These are phyloP conservation scores for Pomatorhinus ruficollis DNA, from an alignment of 2,113 vertebrate genomes.

Conservation along the genomic window DNA sequence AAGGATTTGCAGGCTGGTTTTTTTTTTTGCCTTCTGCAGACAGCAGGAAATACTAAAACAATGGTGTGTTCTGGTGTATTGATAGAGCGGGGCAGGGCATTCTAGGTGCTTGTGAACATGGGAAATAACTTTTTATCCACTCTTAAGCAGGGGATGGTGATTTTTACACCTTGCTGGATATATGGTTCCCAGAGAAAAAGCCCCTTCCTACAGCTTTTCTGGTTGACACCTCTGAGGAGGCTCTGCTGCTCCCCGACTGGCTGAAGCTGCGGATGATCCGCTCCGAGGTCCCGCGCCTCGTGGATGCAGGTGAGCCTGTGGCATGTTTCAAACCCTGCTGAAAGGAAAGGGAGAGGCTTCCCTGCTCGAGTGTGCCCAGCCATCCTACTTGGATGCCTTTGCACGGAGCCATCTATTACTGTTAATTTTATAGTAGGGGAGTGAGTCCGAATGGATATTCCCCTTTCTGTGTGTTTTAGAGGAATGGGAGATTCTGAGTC, in stretches of 20 bases:
- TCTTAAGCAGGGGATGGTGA: conserved; percentile 82
- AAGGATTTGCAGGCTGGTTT: not conserved
- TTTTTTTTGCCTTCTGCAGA: not conserved
- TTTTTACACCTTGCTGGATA: conserved; percentile 88
- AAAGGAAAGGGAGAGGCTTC: not conserved
- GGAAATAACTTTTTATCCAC: not conserved
- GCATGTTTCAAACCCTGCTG: not conserved
- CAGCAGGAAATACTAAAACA: not conserved
- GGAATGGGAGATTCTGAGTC: not conserved
- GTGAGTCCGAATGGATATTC: not conserved
- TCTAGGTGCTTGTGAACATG: not conserved
- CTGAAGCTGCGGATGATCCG: conserved; percentile 97
- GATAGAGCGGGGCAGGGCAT: not conserved
- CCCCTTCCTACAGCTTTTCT: conserved; percentile 95
- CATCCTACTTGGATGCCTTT: not conserved
- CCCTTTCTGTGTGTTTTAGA: not conserved
- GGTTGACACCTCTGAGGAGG: conserved; percentile 97
- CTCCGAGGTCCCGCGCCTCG: conserved; percentile 91
- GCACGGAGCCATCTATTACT: not conserved
- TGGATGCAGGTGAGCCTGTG: conserved; percentile 85
- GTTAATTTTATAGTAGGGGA: not conserved
- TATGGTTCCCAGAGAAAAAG: conserved; percentile 97
- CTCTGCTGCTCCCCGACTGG: conserved; percentile 94
- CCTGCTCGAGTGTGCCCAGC: not conserved
- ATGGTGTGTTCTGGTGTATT: not conserved